Conservation (phyloP, 2,113 vertebrate species). For the Coregonus clupeaformis region DNA sequence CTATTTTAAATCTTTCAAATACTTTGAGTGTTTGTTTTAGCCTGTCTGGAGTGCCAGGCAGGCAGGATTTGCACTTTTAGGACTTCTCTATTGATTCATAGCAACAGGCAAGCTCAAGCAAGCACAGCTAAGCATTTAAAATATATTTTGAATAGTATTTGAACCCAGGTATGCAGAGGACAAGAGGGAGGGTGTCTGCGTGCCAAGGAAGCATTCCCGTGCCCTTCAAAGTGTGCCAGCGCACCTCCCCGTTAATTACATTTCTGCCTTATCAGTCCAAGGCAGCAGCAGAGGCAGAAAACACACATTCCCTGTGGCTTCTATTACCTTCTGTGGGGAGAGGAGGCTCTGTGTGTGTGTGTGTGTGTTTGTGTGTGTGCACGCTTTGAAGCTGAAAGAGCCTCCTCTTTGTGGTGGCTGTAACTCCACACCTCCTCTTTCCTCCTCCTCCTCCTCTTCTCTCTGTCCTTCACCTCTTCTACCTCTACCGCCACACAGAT, state of each 20-base stretch:
- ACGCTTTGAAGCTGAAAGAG: slow-evolving; percentile 46
- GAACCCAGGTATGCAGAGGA: neutral
- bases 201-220: slow-evolving; percentile 39
- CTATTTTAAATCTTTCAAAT: too few relatives aligned
- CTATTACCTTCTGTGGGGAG: slow-evolving; percentile 53
- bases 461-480: neutral
- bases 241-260: slow-evolving; percentile 67
- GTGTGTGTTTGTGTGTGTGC: neutral
- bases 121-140: too few relatives aligned
- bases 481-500: slow-evolving; percentile 28
- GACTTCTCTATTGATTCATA: too few relatives aligned
- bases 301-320: slow-evolving; percentile 62
- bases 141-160: too few relatives aligned
- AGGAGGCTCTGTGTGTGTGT: too few relatives aligned
- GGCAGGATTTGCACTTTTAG: too few relatives aligned
- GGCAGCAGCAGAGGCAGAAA: slow-evolving; percentile 15
- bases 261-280: slow-evolving; percentile 56
- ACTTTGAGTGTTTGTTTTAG: neutral
- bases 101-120: too few relatives aligned
- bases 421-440: slow-evolving; percentile 56
- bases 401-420: slow-evolving; percentile 56
- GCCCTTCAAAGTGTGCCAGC: slow-evolving; percentile 54
- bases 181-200: slow-evolving; percentile 8
- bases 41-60: neutral
- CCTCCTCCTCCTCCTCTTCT: too few relatives aligned